Conservation (phyloP, 2,113 vertebrate species). For the Vombatus ursinus region DNA sequence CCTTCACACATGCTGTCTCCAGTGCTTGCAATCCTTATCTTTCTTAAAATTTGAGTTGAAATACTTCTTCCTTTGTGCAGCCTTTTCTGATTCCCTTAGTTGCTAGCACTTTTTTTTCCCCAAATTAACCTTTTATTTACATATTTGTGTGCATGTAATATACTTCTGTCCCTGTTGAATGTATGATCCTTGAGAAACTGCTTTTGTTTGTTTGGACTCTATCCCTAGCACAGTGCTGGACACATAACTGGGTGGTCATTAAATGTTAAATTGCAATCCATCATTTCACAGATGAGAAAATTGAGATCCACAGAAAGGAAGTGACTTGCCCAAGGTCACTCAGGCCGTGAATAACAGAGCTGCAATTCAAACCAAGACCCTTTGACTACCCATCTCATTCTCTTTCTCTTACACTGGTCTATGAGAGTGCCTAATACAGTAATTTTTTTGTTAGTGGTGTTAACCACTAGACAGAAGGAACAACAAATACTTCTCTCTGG, state of each 20-base stretch:
- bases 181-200: not conserved
- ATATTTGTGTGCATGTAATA: not conserved
- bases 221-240: not conserved
- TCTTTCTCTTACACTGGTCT: not conserved
- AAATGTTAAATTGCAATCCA: not conserved
- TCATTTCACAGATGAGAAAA: conserved; percentile 22
- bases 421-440: not conserved
- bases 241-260: not conserved
- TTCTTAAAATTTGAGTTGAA: not conserved
- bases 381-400: conserved; percentile 46
- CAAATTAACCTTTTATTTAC: not conserved
- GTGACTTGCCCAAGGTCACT: conserved; percentile 63
- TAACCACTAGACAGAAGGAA: not conserved
- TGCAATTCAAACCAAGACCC: conserved; percentile 73
- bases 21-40: not conserved
- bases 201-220: not conserved
- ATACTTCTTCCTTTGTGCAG: not conserved
- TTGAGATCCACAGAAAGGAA: conserved; percentile 49
- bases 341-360: conserved; percentile 68
- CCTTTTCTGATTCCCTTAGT: not conserved
- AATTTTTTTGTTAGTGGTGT: not conserved
- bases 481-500: not conserved
- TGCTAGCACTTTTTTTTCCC: not conserved
- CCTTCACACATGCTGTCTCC: not conserved
- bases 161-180: not conserved